Conservation (phyloP, 2,888 invertebrate genomes). For the Anticlea derivata region DNA sequence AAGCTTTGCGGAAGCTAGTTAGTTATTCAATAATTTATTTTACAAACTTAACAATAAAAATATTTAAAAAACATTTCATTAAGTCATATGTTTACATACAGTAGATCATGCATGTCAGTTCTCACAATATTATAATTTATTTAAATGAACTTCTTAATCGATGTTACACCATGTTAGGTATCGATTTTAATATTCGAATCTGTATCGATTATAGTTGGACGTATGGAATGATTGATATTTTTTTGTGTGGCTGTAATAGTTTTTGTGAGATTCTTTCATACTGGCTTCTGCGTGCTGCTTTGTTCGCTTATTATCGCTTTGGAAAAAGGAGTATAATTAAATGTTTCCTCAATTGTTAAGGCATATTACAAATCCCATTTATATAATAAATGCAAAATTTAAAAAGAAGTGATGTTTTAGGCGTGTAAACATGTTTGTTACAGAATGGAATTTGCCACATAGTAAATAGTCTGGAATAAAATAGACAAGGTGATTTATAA, state of each 20-base stretch:
- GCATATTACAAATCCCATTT: too few species aligned
- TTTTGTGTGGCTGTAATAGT: conserved; percentile 7
- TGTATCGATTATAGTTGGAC: conserved; percentile 66
- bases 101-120: conserved; percentile 28
- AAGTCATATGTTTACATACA: conserved; percentile 16
- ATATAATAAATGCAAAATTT: too few species aligned
- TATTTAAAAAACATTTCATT: neutral
- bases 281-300: neutral
- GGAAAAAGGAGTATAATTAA: too few species aligned
- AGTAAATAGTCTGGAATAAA: too few species aligned
- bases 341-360: too few species aligned
- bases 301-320: too few species aligned
- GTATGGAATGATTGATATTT: conserved; percentile 69
- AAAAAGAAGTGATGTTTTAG: too few species aligned
- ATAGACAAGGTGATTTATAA: too few species aligned
- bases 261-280: conserved; percentile 43
- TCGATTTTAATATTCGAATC: conserved; percentile 59
- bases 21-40: too few species aligned
- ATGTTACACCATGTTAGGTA: conserved; percentile 51
- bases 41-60: neutral
- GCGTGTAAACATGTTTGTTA: too few species aligned
- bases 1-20: too few species aligned
- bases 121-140: conserved; percentile 50
- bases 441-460: too few species aligned
- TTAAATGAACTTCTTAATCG: conserved; percentile 57